phyloP scores from a whole-genome alignment of 2,888 invertebrate genomes.

The Apodemia zela region DNA sequence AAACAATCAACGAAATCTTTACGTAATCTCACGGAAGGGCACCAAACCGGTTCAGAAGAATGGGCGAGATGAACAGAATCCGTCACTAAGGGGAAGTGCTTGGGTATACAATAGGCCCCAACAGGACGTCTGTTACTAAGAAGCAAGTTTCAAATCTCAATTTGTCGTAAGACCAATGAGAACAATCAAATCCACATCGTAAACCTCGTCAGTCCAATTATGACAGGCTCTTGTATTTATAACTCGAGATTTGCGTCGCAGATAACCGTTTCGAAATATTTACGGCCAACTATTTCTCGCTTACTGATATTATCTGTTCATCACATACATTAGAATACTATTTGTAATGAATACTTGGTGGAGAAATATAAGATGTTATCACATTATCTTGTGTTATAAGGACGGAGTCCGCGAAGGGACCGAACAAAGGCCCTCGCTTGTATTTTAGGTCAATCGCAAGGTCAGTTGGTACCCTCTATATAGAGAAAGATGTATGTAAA shows the following conservation, averaged over 20 bases:
- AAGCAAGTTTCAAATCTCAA: slow-evolving; percentile 48
- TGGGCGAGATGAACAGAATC: slow-evolving; percentile 49
- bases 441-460: slow-evolving; percentile 61
- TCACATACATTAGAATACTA: slow-evolving; percentile 37
- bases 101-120: slow-evolving; percentile 41
- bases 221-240: slow-evolving; percentile 42
- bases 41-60: slow-evolving; percentile 45
- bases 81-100: slow-evolving; percentile 58
- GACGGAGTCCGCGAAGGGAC: slow-evolving; percentile 45
- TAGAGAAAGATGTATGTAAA: slow-evolving; percentile 27
- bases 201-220: slow-evolving; percentile 60
- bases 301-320: slow-evolving; percentile 37
- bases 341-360: slow-evolving; percentile 39
- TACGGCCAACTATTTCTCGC: slow-evolving; percentile 29
- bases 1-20: slow-evolving; percentile 39
- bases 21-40: slow-evolving; percentile 42
- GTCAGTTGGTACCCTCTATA: slow-evolving; percentile 35
- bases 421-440: slow-evolving; percentile 45
- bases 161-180: slow-evolving; percentile 48
- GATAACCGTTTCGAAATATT: slow-evolving; percentile 35
- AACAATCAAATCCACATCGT: slow-evolving; percentile 45
- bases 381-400: slow-evolving; percentile 39
- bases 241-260: slow-evolving; percentile 35
- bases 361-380: slow-evolving; percentile 50
- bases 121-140: slow-evolving; percentile 46